Base-by-base conservation (phyloP, 2,797 vertebrate species). In the Eptatretus atami region DNA sequence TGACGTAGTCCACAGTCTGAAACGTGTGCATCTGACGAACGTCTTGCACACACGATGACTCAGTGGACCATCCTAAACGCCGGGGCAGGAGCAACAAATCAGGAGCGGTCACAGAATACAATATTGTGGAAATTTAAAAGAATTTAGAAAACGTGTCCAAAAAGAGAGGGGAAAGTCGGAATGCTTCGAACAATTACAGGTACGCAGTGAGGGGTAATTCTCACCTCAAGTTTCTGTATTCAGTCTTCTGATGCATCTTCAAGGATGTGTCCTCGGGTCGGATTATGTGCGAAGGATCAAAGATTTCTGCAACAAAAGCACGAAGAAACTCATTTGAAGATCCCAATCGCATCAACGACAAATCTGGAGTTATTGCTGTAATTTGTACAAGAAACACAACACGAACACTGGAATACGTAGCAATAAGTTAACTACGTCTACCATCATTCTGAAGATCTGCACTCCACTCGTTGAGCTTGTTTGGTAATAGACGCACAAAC, bases 1-100 rank as follows among this genome's bases (percentile, higher is more conserved):
- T 79, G 9, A 92, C 86, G 53, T 88, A 86, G 66, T 78, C 78
- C 69, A 88, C 70, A 0, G 82, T 88, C 76, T 95, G 86, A 69
- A 80, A 68, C 0, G 79, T 83, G 75, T 95, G 88, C 86, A 93
- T 92, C 65, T 78, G 74, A 64, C 72, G 78, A 74, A 94, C 1
- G 86, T 90, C 66, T 68, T 69, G 66, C 77, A 81, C 64, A 92
- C 84, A 0, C 81, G 79, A 12, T 79, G 78, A 54, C 77, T 69
- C 12, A 84, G 77, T 3, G 70, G 75, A 66, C 83, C 81, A 10
- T 69, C 77, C 87, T 93, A 71, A 54, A 70, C 73, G 53, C 3
- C 12, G 25, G 64, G 54, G 9, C 12, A 13, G 3, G 5, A 10
- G 15, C 15, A 1, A 63, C 15, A 13, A 60, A n/a, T 52, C 2